Base-by-base conservation (phyloP, 64 coral and sea anemone genomes). In the Stichodactyla mertensii region DNA sequence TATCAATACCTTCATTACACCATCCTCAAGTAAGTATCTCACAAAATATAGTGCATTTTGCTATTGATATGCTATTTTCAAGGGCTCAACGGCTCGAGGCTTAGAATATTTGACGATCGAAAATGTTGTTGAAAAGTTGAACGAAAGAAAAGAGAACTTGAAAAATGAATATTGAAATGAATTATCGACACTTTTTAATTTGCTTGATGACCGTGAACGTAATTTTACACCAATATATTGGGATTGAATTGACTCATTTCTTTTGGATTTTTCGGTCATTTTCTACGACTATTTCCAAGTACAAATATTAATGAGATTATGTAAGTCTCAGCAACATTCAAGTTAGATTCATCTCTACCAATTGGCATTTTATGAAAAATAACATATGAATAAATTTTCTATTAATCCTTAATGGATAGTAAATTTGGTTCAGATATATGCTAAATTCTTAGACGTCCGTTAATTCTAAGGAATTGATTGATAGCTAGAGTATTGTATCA, bases 121-220 rank as follows among this genome's bases (percentile, higher is more conserved):
- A 6, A 77, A 89, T 81, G 81, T 89, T 77, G 27, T 62, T 51
- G 24, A 22, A 16, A 71, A 9, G 52, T 10, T 84, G 20, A 24
- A 84, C 55, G 16, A 28, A 79, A 51, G 86, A 58, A 16, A 51
- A 45, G 54, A 55, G 57, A 20, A 31, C 22, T 27, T 23, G 20
- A 74, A 31, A 45, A 74, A 74, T 74, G 26, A 31, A 74, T 74
- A 74, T 26, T 27, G 24, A 27, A 27, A 74, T 74, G 5, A 74
- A 31, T 28, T 27, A 26, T 27, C 69, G 11, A 12, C 11, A 23
- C 22, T 31, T 4, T 74, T 28, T 74, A 31, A 31, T 74, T 23
- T n/a, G 27, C 23, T 23, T 31, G 24, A 19, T 74, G 24, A 74
- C 69, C 69, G 69, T 74, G 6, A 74, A 74, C 2, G 12, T 23